Evolutionary conservation across 2,888 invertebrate genomes (phyloP), one percentile per base, ranked within the genome.

Genomic region (Cryptophagus acutangulus): DNA sequence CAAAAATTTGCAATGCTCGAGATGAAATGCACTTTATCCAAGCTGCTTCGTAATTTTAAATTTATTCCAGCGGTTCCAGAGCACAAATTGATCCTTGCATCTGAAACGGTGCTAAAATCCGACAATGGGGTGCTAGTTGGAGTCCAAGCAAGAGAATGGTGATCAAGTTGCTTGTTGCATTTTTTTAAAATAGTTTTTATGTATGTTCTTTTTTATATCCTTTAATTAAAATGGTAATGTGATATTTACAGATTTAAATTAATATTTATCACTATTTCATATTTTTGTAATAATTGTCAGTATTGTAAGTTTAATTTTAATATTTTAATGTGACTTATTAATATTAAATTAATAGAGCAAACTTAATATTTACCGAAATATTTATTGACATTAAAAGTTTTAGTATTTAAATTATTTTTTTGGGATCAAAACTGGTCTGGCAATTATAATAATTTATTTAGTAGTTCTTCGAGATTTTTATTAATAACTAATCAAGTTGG

Each of bases 1-100:
- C 26, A 26, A 8, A 26, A 26, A 13, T 26, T 26, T 13, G 26
- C 26, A n/a, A 26, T 26, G 26, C 12, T 26, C 4, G 26, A 26
- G 9, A 63, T 79, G 52, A 79, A 79, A 59, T 65, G 71, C 0
- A 62, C 69, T 0, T 41, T 78, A 2, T 73, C 76, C 0, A 74
- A 73, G 53, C 52, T 78, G 3, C 54, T 78, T 9, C 71, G 74
- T 36, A 63, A 69, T 28, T 78, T 74, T 48, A 63, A 70, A 47
- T 35, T 58, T 12, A 14, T 42, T 4, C 45, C 51, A 5, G 45
- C 51, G 4, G 43, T 40, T 10, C 52, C 54, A 6, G 34, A 46
- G 18, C 45, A 51, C 20, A 38, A 45, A 12, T 10, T 44, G 2
- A 20, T 41, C 29, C 17, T 54, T 10, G 37, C 45, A 1, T 42